A percentile compares a stretch with the other conserved stretches of the same genome.
Conservation (phyloP, 1,140 invertebrate species). For the Cyphomyrmex costatus region DNA sequence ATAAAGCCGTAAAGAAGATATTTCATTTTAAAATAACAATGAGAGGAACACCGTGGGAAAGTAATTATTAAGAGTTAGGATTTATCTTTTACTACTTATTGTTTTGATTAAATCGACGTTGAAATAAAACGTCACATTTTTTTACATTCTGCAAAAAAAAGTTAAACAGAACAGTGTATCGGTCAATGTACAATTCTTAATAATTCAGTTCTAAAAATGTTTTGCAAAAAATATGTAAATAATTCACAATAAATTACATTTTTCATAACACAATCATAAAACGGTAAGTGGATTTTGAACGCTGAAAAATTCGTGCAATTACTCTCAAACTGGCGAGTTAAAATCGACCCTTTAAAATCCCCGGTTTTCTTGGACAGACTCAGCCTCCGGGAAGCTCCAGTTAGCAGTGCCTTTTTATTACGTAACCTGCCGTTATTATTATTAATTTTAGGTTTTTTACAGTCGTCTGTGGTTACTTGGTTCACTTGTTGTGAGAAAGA, state of each 20-base stretch:
- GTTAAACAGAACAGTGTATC: not conserved
- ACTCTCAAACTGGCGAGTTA: conserved; percentile 19
- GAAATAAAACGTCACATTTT: not conserved
- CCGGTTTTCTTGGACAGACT: conserved; percentile 22
- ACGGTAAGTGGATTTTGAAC: not conserved
- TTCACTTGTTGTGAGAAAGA: conserved; percentile 82
- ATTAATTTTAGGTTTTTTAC: conserved; percentile 81
- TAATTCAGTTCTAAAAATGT: not conserved
- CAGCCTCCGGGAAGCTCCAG: conserved; percentile 73
- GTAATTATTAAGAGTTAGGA: conserved; percentile 6
- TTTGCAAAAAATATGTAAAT: not conserved
- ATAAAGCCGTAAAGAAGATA: conserved; percentile 17
- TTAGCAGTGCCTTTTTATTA: conserved; percentile 79
- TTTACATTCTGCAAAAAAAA: not conserved
- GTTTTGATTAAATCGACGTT: not conserved
- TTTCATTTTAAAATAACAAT: conserved; percentile 11
- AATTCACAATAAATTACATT: not conserved
- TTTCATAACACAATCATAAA: not conserved
- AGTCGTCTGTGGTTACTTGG: conserved; percentile 74
- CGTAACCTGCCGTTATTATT: conserved; percentile 80
- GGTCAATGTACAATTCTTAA: not conserved
- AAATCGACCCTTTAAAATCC: not conserved
- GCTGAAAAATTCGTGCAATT: conserved; percentile 13
- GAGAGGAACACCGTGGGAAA: not conserved
- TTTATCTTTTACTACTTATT: not conserved